These are phyloP conservation scores for Synanthedon andrenaeformis DNA, from an alignment of 2,888 invertebrate genomes.

Conservation along the genomic window DNA sequence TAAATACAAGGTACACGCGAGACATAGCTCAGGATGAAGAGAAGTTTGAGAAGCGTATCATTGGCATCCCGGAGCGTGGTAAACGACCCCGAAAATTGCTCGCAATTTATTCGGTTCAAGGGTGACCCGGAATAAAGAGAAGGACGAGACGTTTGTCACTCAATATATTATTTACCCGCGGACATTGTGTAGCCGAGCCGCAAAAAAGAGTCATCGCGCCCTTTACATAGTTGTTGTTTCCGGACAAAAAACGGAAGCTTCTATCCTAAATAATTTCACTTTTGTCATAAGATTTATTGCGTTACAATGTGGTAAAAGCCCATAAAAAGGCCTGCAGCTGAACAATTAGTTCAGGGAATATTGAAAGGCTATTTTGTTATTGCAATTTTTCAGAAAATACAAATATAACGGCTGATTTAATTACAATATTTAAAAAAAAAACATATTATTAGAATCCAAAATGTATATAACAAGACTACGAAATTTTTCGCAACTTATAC, in stretches of 20 bases:
- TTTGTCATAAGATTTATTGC: not conserved
- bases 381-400: too few species aligned
- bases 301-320: not conserved
- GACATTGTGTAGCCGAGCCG: slow-evolving; percentile 15
- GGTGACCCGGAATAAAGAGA: slow-evolving; percentile 56
- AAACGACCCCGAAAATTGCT: slow-evolving; percentile 61
- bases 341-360: too few species aligned
- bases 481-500: too few species aligned
- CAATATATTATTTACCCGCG: slow-evolving; percentile 53
- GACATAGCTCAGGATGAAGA: slow-evolving; percentile 22
- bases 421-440: too few species aligned
- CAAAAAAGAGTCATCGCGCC: slow-evolving; percentile 2
- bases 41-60: slow-evolving; percentile 47
- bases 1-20: slow-evolving; percentile 12
- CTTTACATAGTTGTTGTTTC: not conserved
- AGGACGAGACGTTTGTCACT: slow-evolving; percentile 54
- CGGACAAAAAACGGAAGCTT: not conserved
- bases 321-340: too few species aligned
- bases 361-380: too few species aligned
- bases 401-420: too few species aligned
- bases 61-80: slow-evolving; percentile 52
- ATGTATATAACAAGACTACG: too few species aligned
- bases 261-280: not conserved
- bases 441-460: too few species aligned
- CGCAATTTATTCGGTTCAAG: slow-evolving; percentile 62